Conservation (phyloP, 2,113 vertebrate species). For the Hyaena hyaena region DNA sequence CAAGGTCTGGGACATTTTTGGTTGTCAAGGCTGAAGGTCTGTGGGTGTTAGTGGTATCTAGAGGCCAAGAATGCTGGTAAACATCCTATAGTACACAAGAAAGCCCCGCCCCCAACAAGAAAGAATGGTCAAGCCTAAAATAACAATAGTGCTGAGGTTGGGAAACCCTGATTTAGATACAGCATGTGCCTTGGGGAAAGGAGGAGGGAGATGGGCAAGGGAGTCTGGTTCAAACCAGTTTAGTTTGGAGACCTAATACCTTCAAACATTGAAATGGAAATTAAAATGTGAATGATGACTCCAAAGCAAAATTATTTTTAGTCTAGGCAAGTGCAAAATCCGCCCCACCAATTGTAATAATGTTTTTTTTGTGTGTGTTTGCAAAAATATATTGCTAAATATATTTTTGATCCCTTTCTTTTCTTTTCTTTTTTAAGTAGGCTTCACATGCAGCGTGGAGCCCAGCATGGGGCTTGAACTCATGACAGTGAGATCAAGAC, state of each 20-base stretch:
- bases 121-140: neutral
- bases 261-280: constrained; percentile 15
- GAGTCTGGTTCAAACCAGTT: neutral
- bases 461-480: too few relatives aligned
- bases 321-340: neutral
- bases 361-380: neutral
- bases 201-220: neutral
- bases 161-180: neutral
- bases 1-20: neutral
- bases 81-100: neutral
- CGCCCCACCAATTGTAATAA: neutral
- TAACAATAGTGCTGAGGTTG: neutral
- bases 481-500: too few relatives aligned
- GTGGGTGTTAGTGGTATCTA: neutral
- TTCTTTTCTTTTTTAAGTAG: neutral
- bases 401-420: constrained; percentile 43
- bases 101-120: neutral
- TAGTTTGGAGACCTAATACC: neutral
- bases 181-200: neutral
- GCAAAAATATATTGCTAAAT: neutral
- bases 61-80: neutral
- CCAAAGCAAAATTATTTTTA: constrained; percentile 25
- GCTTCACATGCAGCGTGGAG: too few relatives aligned
- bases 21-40: neutral
- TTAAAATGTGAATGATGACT: neutral